Evolutionary conservation across 1,140 invertebrate species (phyloP).

Genomic region (Vanessa tameamea): DNA sequence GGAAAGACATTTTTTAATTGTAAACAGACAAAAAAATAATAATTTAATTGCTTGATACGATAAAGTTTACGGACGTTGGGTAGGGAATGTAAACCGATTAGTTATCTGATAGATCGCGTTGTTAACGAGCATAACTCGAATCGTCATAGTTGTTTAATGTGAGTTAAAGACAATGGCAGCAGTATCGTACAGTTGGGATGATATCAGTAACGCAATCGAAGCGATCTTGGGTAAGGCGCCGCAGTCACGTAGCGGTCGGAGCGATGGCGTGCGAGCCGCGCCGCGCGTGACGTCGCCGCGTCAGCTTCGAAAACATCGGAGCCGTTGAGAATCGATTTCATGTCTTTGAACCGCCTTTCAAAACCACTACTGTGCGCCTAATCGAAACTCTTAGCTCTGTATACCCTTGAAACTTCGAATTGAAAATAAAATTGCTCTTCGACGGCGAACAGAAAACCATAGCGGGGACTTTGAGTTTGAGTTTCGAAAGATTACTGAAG

Average conservation of each 20-base stretch:
- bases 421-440: constrained; percentile 4
- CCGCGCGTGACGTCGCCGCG: constrained; percentile 26
- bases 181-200: not conserved
- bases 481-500: not conserved
- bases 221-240: constrained; percentile 28
- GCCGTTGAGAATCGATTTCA: constrained; percentile 35
- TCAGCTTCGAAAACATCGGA: constrained; percentile 17
- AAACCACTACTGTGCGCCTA: constrained; percentile 31
- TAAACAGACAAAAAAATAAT: constrained; percentile 3
- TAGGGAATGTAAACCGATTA: not conserved
- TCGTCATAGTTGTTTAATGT: not conserved
- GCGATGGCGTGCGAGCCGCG: constrained; percentile 13
- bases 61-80: not conserved
- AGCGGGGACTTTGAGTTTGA: not conserved
- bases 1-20: not conserved
- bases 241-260: constrained; percentile 22
- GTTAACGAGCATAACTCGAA: constrained; percentile 5
- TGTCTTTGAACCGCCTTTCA: constrained; percentile 35
- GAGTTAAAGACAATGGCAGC: constrained; percentile 4
- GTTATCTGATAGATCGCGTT: constrained; percentile 11
- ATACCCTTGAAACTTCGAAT: constrained; percentile 17
- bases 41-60: constrained; percentile 3
- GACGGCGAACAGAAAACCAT: not conserved
- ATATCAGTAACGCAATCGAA: constrained; percentile 24
- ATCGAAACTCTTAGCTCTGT: constrained; percentile 16